Conservation (phyloP, 2,113 vertebrate species). For the Trachemys scripta region DNA sequence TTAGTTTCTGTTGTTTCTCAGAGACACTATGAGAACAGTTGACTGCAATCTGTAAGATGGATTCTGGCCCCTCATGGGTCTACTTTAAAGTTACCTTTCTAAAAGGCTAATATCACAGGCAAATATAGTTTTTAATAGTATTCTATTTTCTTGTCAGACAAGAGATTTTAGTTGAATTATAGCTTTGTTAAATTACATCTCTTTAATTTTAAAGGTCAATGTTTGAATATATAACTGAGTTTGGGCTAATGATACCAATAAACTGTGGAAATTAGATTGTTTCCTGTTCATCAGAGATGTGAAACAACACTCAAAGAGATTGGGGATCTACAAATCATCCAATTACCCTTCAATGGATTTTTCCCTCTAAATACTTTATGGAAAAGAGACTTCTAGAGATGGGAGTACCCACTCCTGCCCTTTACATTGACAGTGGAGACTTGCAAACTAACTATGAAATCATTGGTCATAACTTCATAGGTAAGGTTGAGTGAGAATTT, state of each 20-base stretch:
- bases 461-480: background rate
- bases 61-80: background rate
- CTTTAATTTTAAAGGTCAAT: background rate
- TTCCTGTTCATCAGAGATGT: slow-evolving; percentile 19
- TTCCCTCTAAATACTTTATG: background rate
- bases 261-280: background rate
- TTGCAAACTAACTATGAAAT: background rate
- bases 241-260: background rate
- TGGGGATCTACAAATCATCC: background rate
- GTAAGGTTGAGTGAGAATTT: background rate
- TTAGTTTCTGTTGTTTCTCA: background rate
- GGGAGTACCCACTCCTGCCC: background rate
- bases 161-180: background rate
- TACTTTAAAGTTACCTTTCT: background rate
- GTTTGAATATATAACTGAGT: background rate
- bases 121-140: background rate
- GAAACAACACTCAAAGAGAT: background rate
- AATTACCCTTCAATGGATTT: background rate
- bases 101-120: background rate
- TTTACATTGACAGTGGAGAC: background rate
- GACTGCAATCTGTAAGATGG: background rate
- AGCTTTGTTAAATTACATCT: background rate
- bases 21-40: background rate
- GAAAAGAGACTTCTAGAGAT: background rate
- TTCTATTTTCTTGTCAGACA: background rate